These are phyloP conservation scores for Lysandra coridon DNA, from an alignment of 2,888 invertebrate species.

Conservation along the genomic window DNA sequence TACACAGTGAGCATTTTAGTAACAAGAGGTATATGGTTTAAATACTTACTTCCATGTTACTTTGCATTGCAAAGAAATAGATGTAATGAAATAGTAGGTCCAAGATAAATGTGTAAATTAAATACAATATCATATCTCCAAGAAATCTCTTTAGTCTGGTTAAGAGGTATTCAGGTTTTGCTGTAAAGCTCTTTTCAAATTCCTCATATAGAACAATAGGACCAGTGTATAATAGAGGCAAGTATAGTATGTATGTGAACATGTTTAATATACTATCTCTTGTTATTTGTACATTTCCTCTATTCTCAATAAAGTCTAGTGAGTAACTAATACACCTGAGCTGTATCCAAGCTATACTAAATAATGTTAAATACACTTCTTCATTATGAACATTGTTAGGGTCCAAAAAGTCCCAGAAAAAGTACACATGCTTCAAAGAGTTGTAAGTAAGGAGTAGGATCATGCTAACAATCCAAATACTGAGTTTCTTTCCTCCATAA, in stretches of 20 bases:
- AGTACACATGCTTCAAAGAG: slow-evolving; percentile 67
- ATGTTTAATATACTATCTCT: slow-evolving; percentile 66
- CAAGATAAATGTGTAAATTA: slow-evolving; percentile 85
- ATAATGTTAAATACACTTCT: slow-evolving; percentile 76
- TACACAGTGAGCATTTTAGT: too few relatives aligned
- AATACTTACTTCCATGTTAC: slow-evolving; percentile 80
- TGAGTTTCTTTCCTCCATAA: slow-evolving; percentile 66
- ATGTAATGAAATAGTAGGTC: slow-evolving; percentile 89
- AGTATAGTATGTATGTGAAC: slow-evolving; percentile 89
- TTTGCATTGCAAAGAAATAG: slow-evolving; percentile 89
- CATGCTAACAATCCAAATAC: slow-evolving; percentile 80
- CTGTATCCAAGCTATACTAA: slow-evolving; percentile 85
- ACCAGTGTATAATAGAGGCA: slow-evolving; percentile 91
- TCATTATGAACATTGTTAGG: slow-evolving; percentile 70
- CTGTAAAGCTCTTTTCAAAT: slow-evolving; percentile 76
- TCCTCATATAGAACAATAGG: slow-evolving; percentile 90
- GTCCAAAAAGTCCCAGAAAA: slow-evolving; percentile 70
- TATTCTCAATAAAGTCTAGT: slow-evolving; percentile 77
- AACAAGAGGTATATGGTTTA: too few relatives aligned
- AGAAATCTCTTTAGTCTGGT: slow-evolving; percentile 65
- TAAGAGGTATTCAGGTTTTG: slow-evolving; percentile 48
- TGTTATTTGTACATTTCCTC: slow-evolving; percentile 39
- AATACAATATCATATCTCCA: slow-evolving; percentile 76
- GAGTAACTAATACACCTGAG: slow-evolving; percentile 88
- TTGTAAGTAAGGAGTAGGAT: slow-evolving; percentile 73